Evolutionary conservation across 2,797 vertebrate species (phyloP), one percentile per base, ranked within the genome.

Genomic region (Cossypha heuglini): DNA sequence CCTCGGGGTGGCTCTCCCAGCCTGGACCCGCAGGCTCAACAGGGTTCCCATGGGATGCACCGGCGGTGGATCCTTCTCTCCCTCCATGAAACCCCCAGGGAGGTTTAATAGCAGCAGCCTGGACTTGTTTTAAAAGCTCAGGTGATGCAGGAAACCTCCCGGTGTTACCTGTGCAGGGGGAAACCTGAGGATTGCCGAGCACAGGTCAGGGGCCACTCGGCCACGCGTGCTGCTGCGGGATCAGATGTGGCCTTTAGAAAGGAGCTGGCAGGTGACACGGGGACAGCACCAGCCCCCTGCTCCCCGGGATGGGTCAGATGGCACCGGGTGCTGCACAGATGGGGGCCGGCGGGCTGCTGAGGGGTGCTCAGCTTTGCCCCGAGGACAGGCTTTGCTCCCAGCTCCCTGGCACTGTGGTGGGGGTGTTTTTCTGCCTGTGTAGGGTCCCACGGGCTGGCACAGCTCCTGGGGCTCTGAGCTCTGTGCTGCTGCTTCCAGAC

Each of bases 181-280:
- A 90, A 88, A 92, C 92, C 80, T 71, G 86, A 95, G 87, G 94
- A 92, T 58, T 1, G 22, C 77, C 12, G 33, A n/a, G 80, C 37
- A 7, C 2, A 0, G 88, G 86, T 73, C 93, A 77, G 64, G 84
- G 87, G 89, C 75, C 75, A 6, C 67, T 59, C 3, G 5, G 87
- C 57, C 61, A 37, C 4, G 0, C 26, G 42, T 0, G 2, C 43
- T n/a, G 73, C 91, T 40, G 67, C 0, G 11, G 81, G 89, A 76
- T 94, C 85, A 67, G 85, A 38, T 83, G 85, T 42, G 83, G 78
- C 79, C 55, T 62, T 59, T 5, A 4, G 49, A 24, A 37, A 45
- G 46, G 58, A 68, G 76, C 66, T 31, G 64, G 58, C 43, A 40
- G 86, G 91, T 76, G 72, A 76, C 38, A 3, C 0, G 9, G 89